Percentiles rank a stretch among this genome's conserved stretches.
Evolutionary conservation across 2,797 vertebrate species (phyloP).

Genomic region (Neosilurus hyrtlii): DNA sequence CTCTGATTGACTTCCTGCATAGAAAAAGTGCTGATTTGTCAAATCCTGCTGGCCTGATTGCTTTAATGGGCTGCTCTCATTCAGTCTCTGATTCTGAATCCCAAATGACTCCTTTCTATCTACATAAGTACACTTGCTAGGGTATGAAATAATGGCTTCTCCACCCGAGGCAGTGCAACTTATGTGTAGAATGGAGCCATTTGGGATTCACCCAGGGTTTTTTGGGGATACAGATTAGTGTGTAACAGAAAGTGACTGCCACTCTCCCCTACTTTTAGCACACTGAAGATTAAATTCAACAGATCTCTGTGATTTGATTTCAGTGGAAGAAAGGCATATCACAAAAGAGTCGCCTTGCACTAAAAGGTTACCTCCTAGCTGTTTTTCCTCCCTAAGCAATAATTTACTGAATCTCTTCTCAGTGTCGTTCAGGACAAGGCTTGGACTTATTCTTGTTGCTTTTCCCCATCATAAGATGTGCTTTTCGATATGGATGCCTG

Average conservation of each 20-base stretch:
- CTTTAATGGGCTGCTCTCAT: constrained; percentile 26
- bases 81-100: constrained; percentile 23
- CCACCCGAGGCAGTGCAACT: constrained; percentile 36
- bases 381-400: constrained; percentile 36
- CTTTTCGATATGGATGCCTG: background rate
- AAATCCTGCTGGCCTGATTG: constrained; percentile 50
- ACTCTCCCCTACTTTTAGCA: constrained; percentile 49
- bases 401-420: constrained; percentile 51
- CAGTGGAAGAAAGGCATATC: constrained; percentile 45
- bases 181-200: background rate
- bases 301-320: constrained; percentile 56
- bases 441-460: constrained; percentile 40
- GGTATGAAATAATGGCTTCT: constrained; percentile 40
- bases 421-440: constrained; percentile 46
- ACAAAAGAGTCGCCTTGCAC: constrained; percentile 25
- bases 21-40: constrained; percentile 59
- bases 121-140: constrained; percentile 29
- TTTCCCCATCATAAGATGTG: background rate
- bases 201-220: constrained; percentile 42
- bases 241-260: constrained; percentile 71
- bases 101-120: constrained; percentile 6
- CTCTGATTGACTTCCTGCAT: constrained; percentile 35
- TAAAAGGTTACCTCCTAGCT: constrained; percentile 29
- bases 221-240: constrained; percentile 67
- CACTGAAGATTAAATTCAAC: constrained; percentile 56